phyloP scores from a whole-genome alignment of 2,797 vertebrate genomes.

The Luscinia luscinia region DNA sequence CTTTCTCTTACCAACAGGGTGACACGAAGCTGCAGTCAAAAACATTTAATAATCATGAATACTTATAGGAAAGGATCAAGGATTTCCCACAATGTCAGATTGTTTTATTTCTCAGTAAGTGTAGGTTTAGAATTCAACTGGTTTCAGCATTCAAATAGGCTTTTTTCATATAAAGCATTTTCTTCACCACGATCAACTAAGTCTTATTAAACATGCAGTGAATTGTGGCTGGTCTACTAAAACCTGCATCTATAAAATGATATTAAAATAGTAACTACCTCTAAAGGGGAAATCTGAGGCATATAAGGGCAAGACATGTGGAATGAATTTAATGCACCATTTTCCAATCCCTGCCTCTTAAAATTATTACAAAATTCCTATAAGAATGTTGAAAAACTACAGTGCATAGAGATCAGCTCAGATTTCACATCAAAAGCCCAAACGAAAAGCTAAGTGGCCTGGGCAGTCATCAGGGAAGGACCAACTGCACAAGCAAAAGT shows the following conservation, averaged over 20 bases:
- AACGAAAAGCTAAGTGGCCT: not conserved
- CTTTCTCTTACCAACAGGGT: not conserved
- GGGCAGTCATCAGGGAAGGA: not conserved
- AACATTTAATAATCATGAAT: not conserved
- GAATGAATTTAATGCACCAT: not conserved
- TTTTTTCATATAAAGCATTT: not conserved
- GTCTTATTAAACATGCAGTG: not conserved
- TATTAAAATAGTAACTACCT: constrained; percentile 9
- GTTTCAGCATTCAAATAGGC: not conserved
- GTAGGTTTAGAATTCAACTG: not conserved
- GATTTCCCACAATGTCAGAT: not conserved
- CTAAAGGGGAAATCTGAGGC: constrained; percentile 20
- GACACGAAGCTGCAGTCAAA: rapidly evolving
- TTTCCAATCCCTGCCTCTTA: not conserved
- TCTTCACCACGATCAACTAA: not conserved
- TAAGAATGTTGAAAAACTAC: constrained; percentile 43
- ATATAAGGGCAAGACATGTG: constrained; percentile 9
- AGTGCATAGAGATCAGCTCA: constrained; percentile 17
- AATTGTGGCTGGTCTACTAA: not conserved
- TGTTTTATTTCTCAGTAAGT: not conserved
- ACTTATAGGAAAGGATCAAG: not conserved
- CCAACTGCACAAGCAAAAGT: not conserved
- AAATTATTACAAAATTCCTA: constrained; percentile 40
- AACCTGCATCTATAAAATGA: constrained; percentile 32
- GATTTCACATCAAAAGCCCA: constrained; percentile 50